Base-by-base conservation (phyloP, 2,797 vertebrate genomes). In the Selene dorsalis region DNA sequence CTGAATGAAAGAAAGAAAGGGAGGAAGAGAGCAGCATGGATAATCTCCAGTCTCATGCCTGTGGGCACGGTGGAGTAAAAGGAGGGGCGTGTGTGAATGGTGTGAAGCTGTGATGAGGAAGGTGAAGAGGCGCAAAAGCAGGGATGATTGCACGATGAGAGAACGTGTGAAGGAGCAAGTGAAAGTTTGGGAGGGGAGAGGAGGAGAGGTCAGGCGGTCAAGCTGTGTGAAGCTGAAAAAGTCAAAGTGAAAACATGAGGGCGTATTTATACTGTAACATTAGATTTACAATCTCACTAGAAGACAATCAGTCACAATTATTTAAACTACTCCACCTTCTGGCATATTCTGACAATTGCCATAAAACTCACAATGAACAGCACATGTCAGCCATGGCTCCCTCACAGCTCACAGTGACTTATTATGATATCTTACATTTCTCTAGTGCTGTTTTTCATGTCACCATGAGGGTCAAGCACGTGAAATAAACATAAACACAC, bases 261-360 rank as follows among this genome's bases (percentile, higher is more conserved):
- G 74, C 69, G 59, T 85, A 69, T 92, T 92, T 89, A 55, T 73
- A 83, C 59, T 75, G 88, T 91, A 92, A 91, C 84, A 59, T 78
- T 73, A 87, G 85, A 89, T 83, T 76, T 76, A 71, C 73, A 84
- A 79, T 80, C 78, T 84, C 52, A 38, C 48, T 43, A 56, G 79
- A 88, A 87, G 80, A 73, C 67, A 77, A 90, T 92, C 79, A 84
- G 45, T 84, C 69, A 77, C 73, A 85, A 58, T 84, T 82, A 62
- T 63, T 58, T 62, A 57, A 67, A 87, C 57, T 57, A 28, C 59
- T 83, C 50, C n/a, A 22, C 75, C 83, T 84, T 84, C 73, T 80
- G 85, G 83, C 84, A 69, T 50, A 76, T 32, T 16, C 75, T 77
- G 69, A 73, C 80, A 58, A 79, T 56, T 70, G 56, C 70, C 39